Base-by-base conservation (phyloP, 2,113 vertebrate species). In the Rousettus leschenaultii region DNA sequence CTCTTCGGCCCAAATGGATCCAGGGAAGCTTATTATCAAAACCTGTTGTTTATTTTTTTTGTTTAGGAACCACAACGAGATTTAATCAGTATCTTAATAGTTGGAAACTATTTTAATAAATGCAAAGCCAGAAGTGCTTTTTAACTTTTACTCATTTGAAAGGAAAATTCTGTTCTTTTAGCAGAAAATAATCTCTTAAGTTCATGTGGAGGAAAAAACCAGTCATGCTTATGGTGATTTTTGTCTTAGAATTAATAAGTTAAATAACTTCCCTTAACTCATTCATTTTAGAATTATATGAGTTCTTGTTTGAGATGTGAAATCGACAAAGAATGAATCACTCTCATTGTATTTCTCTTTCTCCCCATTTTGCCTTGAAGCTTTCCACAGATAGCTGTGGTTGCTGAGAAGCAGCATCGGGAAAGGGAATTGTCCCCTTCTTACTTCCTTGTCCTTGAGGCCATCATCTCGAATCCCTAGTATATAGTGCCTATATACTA, bases 151-250 rank as follows among this genome's bases (percentile, higher is more conserved):
- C 40, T 71, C 40, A 78, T 63, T 91, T 94, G 75, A 97, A 97
- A 97, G 97, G 87, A 97, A 98, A 98, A 95, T 97, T 66, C n/a
- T 94, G 71, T 97, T 97, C 94, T 97, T 97, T 97, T 94, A 90
- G 66, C 89, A 96, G 71, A 96, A 96, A 94, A 43, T 43, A 85
- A 59, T 85, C 70, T 68, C 19, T 75, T 95, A 71, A 45, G 26
- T 92, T 92, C 48, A 92, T 94, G 28, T 93, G 93, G 51, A 18
- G 91, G 91, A 80, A 97, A 98, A 93, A 55, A 18, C 71, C 22
- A 68, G 7, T 78, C 33, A 45, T 55, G 40, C 38, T 61, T 43
- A 5, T 13, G 63, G 16, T 79, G 43, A 85, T 70, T 78, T 61
- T 86, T 79, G 63, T 78, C n/a, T 79, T 71, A 61, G 51, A 80